Evolutionary conservation across 2,797 vertebrate species (phyloP).

Genomic region (Myotis planiceps): DNA sequence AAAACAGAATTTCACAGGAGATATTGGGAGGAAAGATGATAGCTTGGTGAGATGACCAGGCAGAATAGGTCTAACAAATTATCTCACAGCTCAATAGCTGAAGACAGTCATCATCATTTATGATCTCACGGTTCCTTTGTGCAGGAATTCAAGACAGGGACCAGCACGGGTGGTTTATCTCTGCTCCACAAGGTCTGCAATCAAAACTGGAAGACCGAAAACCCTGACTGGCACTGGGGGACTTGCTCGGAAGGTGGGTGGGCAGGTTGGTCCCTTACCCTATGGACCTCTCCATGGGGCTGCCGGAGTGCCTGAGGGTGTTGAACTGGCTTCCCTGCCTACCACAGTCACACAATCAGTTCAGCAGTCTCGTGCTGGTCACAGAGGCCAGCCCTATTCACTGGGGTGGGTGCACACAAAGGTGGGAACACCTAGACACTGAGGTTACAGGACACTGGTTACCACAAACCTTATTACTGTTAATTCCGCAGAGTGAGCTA

Average conservation of each 20-base stretch:
- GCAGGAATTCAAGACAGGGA: background rate
- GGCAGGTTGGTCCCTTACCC: background rate
- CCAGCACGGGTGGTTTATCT: background rate
- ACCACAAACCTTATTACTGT: background rate
- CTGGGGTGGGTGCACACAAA: no score
- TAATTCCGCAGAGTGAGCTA: background rate
- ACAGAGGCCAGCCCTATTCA: background rate
- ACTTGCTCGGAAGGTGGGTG: fast-evolving
- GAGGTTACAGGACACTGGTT: background rate
- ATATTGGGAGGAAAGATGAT: background rate
- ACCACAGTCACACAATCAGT: background rate
- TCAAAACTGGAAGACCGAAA: background rate
- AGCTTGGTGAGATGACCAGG: background rate
- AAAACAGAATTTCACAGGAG: background rate
- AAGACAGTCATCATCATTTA: background rate
- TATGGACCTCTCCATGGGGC: fast-evolving
- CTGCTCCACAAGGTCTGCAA: background rate
- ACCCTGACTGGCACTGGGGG: fast-evolving
- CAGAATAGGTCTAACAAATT: background rate
- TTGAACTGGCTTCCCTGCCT: background rate
- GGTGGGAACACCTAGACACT: background rate
- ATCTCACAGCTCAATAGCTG: background rate
- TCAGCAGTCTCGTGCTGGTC: no score
- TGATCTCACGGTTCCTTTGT: background rate
- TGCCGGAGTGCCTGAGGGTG: fast-evolving